These are phyloP conservation scores for Trissonchulus latispiculum DNA, from an alignment of 2,888 invertebrate genomes.

Conservation along the genomic window DNA sequence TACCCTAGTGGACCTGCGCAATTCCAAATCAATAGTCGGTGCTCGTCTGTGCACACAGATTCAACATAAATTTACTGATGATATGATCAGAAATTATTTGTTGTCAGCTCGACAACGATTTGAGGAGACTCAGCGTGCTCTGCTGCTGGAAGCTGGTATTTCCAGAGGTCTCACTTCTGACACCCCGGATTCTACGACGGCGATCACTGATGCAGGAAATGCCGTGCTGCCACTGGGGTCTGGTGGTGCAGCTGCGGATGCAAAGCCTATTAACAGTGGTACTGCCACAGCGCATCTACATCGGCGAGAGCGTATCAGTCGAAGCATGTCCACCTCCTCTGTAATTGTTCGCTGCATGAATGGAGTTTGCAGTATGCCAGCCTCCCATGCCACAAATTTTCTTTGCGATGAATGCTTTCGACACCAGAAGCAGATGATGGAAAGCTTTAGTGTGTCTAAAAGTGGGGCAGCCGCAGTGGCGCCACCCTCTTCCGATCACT, in stretches of 20 bases:
- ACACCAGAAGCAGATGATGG: conserved; percentile 33
- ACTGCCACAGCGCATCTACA: neutral
- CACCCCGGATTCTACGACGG: neutral
- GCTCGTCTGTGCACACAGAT: conserved; percentile 34
- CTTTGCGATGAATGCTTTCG: conserved; percentile 38
- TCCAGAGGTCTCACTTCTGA: too few species aligned
- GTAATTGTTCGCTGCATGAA: conserved; percentile 38
- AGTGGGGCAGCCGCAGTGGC: neutral
- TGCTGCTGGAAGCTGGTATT: too few species aligned
- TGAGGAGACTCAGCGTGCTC: too few species aligned
- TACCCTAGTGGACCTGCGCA: conserved; percentile 27
- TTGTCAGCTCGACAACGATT: conserved; percentile 33
- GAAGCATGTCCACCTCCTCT: conserved; percentile 36
- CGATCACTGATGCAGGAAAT: neutral
- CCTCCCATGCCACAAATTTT: conserved; percentile 39
- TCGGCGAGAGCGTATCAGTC: conserved; percentile 35
- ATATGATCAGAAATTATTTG: conserved; percentile 33
- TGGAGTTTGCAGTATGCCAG: conserved; percentile 32
- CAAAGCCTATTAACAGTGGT: neutral
- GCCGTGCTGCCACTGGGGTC: neutral
- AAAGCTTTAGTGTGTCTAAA: conserved; percentile 21
- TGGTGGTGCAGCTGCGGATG: neutral
- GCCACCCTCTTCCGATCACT: neutral
- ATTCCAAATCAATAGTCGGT: conserved; percentile 34
- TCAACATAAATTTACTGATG: conserved; percentile 28